Evolutionary conservation across 2,113 vertebrate genomes (phyloP).

Genomic region (Nematolebias whitei): DNA sequence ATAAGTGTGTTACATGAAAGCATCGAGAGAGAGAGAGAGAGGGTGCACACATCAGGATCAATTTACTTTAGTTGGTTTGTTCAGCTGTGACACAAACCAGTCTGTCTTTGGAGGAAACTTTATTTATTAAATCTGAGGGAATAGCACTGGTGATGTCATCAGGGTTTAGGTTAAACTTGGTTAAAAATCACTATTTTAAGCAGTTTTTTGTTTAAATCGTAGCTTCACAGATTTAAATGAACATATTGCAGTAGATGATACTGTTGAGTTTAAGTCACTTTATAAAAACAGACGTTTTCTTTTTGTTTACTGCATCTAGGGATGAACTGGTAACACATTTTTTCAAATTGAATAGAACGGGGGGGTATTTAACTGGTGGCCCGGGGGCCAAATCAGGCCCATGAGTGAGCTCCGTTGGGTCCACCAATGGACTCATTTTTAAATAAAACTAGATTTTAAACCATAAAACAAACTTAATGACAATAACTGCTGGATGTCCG

Average conservation of each 20-base stretch:
- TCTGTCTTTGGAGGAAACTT: not conserved
- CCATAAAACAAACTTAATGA: too few relatives aligned
- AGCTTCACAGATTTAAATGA: not conserved
- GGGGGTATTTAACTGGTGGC: too few relatives aligned
- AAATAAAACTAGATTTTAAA: too few relatives aligned
- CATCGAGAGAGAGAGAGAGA: not conserved
- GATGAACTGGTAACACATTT: too few relatives aligned
- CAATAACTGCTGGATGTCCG: too few relatives aligned
- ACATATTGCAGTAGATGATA: too few relatives aligned
- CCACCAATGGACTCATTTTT: too few relatives aligned
- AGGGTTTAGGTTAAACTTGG: not conserved
- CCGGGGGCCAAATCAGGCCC: too few relatives aligned
- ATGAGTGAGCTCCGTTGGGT: too few relatives aligned
- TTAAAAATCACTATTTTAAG: not conserved
- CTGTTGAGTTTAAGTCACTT: too few relatives aligned
- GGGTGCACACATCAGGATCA: not conserved
- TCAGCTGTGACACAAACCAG: not conserved
- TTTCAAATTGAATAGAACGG: too few relatives aligned
- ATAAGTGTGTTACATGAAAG: not conserved
- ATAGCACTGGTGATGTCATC: slow-evolving; percentile 13
- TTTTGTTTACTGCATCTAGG: not conserved
- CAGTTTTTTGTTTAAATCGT: too few relatives aligned
- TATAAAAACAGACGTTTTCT: not conserved
- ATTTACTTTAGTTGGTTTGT: not conserved
- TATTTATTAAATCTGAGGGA: slow-evolving; percentile 3